Evolutionary conservation across 2,797 vertebrate species (phyloP).

Genomic region (Heteromormyrus szaboi): DNA sequence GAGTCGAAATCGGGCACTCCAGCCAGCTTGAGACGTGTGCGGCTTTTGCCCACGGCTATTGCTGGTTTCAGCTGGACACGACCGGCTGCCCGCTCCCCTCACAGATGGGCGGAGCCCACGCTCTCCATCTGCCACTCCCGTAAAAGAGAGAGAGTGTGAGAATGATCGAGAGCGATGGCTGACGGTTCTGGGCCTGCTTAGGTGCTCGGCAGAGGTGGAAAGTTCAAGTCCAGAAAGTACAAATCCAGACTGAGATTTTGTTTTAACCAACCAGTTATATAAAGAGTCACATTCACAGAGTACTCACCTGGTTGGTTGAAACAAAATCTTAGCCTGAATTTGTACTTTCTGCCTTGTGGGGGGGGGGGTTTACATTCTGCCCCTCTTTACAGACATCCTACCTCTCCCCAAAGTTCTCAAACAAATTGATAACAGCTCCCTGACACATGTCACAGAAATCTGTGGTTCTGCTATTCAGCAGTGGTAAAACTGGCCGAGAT

Average conservation of each 20-base stretch:
- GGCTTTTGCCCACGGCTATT: not conserved
- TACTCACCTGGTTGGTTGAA: not conserved
- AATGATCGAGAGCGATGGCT: not conserved
- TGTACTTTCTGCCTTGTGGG: not conserved
- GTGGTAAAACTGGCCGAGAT: not conserved
- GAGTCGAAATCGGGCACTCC: not conserved
- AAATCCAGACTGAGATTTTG: not conserved
- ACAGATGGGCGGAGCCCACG: conserved; percentile 1
- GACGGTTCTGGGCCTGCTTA: not conserved
- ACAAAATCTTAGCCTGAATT: not conserved
- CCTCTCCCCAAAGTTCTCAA: not conserved
- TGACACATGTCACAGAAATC: not conserved
- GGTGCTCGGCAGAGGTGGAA: not conserved
- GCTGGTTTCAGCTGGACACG: conserved; percentile 25
- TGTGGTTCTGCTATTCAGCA: not conserved
- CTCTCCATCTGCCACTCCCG: not conserved
- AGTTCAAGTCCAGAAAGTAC: not conserved
- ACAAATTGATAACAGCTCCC: not conserved
- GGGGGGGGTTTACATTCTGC: not conserved
- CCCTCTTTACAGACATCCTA: not conserved
- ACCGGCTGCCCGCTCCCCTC: not conserved
- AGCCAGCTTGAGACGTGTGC: not conserved
- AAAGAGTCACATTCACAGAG: not conserved
- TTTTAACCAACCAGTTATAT: not conserved
- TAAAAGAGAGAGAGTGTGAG: not conserved